These are phyloP conservation scores for Brachionus asplanchnoidis DNA, from an alignment of 1,140 invertebrate species.

Conservation along the genomic window DNA sequence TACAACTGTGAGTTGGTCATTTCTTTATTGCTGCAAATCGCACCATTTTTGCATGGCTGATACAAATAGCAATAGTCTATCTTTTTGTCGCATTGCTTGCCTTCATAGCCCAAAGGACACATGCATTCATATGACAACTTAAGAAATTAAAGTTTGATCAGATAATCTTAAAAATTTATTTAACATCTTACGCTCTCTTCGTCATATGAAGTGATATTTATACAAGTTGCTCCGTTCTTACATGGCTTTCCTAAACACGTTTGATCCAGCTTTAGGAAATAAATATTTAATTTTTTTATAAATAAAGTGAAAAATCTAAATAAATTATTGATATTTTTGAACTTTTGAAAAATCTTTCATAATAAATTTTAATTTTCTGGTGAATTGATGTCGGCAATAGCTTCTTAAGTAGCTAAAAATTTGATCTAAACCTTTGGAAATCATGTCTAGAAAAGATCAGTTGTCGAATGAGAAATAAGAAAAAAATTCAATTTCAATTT, in stretches of 20 bases:
- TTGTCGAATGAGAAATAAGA: too few species aligned
- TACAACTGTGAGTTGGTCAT: not conserved
- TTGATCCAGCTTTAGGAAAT: not conserved
- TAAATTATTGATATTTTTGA: too few species aligned
- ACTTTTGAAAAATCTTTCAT: too few species aligned
- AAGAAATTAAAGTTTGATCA: not conserved
- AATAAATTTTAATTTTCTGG: too few species aligned
- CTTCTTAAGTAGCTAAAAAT: too few species aligned
- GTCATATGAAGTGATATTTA: not conserved
- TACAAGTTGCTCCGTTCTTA: conserved; percentile 49
- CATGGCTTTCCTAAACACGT: conserved; percentile 54
- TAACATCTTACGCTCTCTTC: conserved; percentile 6
- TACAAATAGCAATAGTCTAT: conserved; percentile 35
- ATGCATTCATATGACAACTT: conserved; percentile 66
- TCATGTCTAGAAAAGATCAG: too few species aligned
- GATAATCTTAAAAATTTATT: not conserved
- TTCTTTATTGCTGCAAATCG: conserved; percentile 16
- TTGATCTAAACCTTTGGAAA: too few species aligned
- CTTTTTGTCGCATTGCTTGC: conserved; percentile 51
- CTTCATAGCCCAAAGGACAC: conserved; percentile 78
- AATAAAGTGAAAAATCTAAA: not conserved
- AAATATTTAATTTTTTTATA: not conserved
- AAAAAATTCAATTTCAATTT: too few species aligned
- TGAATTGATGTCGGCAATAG: too few species aligned
- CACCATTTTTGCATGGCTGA: conserved; percentile 42